Evolutionary conservation across 37 sponge, comb jelly and placozoan genomes (phyloP), one percentile per base, ranked within the genome.

Genomic region (Eunapius fragilis): DNA sequence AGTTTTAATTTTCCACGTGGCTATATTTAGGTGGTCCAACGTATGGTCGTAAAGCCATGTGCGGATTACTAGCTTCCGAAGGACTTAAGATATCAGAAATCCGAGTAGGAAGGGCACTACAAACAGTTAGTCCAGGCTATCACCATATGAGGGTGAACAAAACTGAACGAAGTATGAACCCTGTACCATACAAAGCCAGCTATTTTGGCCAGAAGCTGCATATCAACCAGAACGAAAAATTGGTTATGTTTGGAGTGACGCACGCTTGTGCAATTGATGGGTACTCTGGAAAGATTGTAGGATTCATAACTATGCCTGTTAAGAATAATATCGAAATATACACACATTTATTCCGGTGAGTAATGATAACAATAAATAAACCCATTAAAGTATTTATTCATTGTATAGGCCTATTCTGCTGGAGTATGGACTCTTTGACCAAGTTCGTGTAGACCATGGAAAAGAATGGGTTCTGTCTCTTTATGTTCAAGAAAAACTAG

Each of bases 191-290:
- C 45, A 24, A 13, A 35, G 89, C 93, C 80, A 68, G 71, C 3
- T 92, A 89, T 74, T 85, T 85, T 81, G 93, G 93, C 14, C 81
- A 89, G 32, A 92, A 92, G 50, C 7, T 92, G 24, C 92, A 92
- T 35, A 80, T 92, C 33, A 88, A 92, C 37, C 93, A 92, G 80
- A 89, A 89, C 45, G 92, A 91, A 68, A 91, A 91, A 81, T 80
- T 91, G 24, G 85, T 76, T 27, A 92, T 88, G 93, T 88, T 37
- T 80, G 93, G 93, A 32, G 89, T 88, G 5, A 92, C 93, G 4
- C 89, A 92, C 71, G 67, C 88, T 25, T 70, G 78, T 47, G 88
- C 89, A 33, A 67, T 79, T 31, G 93, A 92, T 88, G 93, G 93
- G 68, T 92, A 67, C 72, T 87, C 85, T 58, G 77, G 88, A 47